These are phyloP conservation scores for Anoplolepis gracilipes DNA, from an alignment of 1,140 invertebrate species.

Conservation along the genomic window DNA sequence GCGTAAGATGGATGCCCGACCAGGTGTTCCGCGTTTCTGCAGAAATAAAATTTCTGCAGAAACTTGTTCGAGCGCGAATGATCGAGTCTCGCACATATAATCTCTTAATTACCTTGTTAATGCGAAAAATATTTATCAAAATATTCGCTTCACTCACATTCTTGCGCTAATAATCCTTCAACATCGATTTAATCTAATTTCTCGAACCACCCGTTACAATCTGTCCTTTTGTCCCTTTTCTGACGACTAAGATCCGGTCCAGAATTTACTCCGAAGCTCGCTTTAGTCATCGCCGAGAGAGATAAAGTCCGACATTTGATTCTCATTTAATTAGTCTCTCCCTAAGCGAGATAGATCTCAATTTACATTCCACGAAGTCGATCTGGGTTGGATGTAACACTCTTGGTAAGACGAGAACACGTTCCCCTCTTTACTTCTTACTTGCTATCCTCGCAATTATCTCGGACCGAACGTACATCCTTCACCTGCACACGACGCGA, in stretches of 20 bases:
- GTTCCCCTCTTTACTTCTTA: neutral
- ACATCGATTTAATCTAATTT: neutral
- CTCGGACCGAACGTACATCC: conserved; percentile 10
- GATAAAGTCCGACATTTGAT: conserved; percentile 59
- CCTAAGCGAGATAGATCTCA: conserved; percentile 32
- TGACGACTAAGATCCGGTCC: conserved; percentile 30
- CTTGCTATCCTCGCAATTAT: conserved; percentile 3
- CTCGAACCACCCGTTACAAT: neutral
- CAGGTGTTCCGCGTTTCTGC: conserved; percentile 37
- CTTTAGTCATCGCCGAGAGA: conserved; percentile 7
- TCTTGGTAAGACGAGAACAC: conserved; percentile 21
- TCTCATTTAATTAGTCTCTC: conserved; percentile 65
- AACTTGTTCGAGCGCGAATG: conserved; percentile 29
- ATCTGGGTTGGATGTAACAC: conserved; percentile 20
- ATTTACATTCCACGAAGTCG: conserved; percentile 53
- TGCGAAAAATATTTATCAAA: conserved; percentile 12
- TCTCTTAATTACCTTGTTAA: conserved; percentile 13
- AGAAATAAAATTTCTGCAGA: conserved; percentile 43
- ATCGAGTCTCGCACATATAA: conserved; percentile 39
- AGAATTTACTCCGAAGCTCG: conserved; percentile 41
- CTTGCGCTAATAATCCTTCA: conserved; percentile 27
- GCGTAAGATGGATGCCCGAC: conserved; percentile 43
- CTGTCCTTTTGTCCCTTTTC: conserved; percentile 48
- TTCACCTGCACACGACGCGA: conserved; percentile 32
- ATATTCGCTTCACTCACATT: neutral